Percentiles rank a stretch among this genome's conserved stretches.
These are phyloP conservation scores for Leptobrachium ailaonicum DNA, from an alignment of 2,113 vertebrate species.

Conservation along the genomic window DNA sequence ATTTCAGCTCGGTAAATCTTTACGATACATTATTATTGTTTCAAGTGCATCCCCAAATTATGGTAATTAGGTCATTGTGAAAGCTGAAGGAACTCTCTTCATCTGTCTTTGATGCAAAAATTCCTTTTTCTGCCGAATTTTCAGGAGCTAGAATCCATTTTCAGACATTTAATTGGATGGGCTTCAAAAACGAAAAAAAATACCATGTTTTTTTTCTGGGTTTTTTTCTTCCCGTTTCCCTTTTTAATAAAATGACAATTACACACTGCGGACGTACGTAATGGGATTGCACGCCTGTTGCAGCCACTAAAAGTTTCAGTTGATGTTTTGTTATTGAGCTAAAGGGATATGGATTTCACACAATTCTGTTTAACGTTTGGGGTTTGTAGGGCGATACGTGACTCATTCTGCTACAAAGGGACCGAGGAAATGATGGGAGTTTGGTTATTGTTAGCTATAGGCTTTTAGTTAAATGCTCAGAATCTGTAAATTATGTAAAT, in stretches of 20 bases:
- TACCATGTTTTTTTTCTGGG: slow-evolving; percentile 15
- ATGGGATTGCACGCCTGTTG: neutral
- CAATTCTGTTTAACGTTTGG: no score
- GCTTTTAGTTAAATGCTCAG: no score
- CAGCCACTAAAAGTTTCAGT: neutral
- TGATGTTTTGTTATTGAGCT: neutral
- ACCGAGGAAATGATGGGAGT: no score
- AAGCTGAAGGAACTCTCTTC: slow-evolving; percentile 13
- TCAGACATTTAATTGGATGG: slow-evolving; percentile 31
- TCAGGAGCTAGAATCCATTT: slow-evolving; percentile 29
- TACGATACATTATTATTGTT: slow-evolving; percentile 44
- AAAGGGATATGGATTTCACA: no score
- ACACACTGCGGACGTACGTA: neutral
- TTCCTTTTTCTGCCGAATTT: slow-evolving; percentile 2
- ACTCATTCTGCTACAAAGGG: no score
- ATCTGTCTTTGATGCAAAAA: slow-evolving; percentile 40
- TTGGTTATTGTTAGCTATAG: no score
- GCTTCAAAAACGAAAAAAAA: slow-evolving; percentile 16
- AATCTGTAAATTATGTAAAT: no score
- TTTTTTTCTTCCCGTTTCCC: neutral
- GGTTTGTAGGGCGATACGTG: no score
- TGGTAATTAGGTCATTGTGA: slow-evolving; percentile 41
- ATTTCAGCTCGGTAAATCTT: slow-evolving; percentile 33
- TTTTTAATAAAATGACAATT: slow-evolving; percentile 21
- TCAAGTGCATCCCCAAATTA: slow-evolving; percentile 44